Conservation (phyloP, 2,113 vertebrate genomes). For the Phyllostomus hastatus region DNA sequence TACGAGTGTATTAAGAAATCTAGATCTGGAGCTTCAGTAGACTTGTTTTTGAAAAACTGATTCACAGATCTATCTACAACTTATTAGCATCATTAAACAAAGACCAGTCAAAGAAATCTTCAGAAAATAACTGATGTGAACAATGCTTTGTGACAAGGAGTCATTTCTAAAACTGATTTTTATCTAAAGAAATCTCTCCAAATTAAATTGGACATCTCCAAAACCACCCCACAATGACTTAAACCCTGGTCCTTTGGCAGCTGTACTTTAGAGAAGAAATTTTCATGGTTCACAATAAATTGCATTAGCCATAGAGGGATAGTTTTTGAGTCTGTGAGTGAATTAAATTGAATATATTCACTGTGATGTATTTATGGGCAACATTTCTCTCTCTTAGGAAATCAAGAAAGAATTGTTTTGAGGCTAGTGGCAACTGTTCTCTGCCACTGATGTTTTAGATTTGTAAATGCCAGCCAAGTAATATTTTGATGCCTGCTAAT, state of each 20-base stretch:
- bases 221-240: not conserved
- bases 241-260: not conserved
- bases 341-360: not conserved
- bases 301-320: not conserved
- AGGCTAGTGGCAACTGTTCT: not conserved
- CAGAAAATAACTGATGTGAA: slow-evolving; percentile 4
- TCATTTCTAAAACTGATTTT: not conserved
- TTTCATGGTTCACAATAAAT: not conserved
- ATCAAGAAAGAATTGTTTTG: not conserved
- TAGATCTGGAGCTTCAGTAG: slow-evolving; percentile 56
- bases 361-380: not conserved
- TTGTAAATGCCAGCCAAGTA: not conserved
- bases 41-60: slow-evolving; percentile 43
- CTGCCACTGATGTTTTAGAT: not conserved
- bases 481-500: not conserved
- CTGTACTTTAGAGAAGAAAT: not conserved
- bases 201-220: not conserved
- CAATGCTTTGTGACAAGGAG: not conserved
- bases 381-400: not conserved
- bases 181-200: not conserved
- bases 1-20: slow-evolving; percentile 34
- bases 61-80: slow-evolving; percentile 39
- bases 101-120: slow-evolving; percentile 21
- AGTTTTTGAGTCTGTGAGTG: not conserved
- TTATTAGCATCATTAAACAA: slow-evolving; percentile 52